Evolutionary conservation across 2,888 invertebrate species (phyloP).

Genomic region (Spisula subtruncata): DNA sequence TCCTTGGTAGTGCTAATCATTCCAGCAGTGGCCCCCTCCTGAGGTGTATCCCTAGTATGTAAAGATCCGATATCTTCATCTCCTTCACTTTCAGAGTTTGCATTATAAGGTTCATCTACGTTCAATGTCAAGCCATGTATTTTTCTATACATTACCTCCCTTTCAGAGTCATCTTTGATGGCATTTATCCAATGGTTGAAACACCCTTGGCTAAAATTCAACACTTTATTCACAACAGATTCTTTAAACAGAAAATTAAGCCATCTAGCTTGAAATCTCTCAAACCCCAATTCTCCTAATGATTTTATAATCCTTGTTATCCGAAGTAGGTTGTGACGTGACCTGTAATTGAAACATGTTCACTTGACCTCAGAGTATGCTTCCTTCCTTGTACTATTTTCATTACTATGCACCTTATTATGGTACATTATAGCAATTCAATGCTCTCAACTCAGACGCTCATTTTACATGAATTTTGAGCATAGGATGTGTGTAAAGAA

Average conservation of each 20-base stretch:
- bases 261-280: conserved; percentile 50
- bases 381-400: too few species aligned
- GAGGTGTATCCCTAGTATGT: too few species aligned
- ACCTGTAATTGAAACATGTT: conserved; percentile 38
- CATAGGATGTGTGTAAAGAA: too few species aligned
- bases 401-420: too few species aligned
- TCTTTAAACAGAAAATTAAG: conserved; percentile 28
- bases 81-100: background rate
- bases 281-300: conserved; percentile 56
- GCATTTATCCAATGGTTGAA: conserved; percentile 40
- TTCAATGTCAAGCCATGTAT: background rate
- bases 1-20: too few species aligned
- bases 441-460: too few species aligned
- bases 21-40: too few species aligned
- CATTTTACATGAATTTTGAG: too few species aligned
- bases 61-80: background rate
- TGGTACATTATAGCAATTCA: too few species aligned
- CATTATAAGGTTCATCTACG: background rate
- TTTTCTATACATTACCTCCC: background rate
- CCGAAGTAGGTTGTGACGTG: conserved; percentile 51
- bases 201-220: background rate
- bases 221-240: background rate
- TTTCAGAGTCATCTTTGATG: conserved; percentile 1
- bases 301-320: conserved; percentile 63
- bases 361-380: too few species aligned